Evolutionary conservation across 2,113 vertebrate species (phyloP), one percentile per base, ranked within the genome.

Genomic region (Actinemys pallida): DNA sequence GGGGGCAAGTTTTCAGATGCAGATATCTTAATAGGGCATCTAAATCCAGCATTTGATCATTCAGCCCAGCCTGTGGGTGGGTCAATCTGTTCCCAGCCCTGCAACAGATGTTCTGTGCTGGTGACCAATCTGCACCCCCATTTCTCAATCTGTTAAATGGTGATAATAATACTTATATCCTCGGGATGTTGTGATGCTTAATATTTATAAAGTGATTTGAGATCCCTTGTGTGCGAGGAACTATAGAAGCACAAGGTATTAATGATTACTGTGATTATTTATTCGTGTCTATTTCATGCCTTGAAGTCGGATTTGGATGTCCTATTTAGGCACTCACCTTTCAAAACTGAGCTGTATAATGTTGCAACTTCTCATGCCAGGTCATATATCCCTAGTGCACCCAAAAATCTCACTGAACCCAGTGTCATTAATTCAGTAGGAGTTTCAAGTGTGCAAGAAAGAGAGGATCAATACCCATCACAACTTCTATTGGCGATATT

Each of bases 71-170:
- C 90, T 87, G 84, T 2, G 57, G 76, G 75, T 39, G 52, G 83
- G 78, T 91, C 89, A 72, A 10, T 50, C 84, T 92, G 82, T 16
- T 84, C 54, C 49, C 69, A 59, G 84, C 31, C 62, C 88, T 88
- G 87, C 84, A 86, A 85, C 89, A 95, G 95, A 95, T 92, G 92
- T 92, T 93, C 85, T 90, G 75, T 95, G 95, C 91, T 90, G 91
- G 92, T 93, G 96, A 87, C 3, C 35, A 88, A 91, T 56, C 45
- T 47, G 50, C 93, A 89, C 79, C 97, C 95, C 85, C 89, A 72
- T 96, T 97, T 90, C 92, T 92, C 94, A 95, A 87, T 94, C 93
- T 95, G 94, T 72, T 88, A 92, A 56, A 91, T 89, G 87, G 84
- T 85, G 91, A 53, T 50, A 83, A 72, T 92, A 92, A 84, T 79